These are phyloP conservation scores for Cepphus grylle DNA, from an alignment of 2,113 vertebrate genomes.

Conservation along the genomic window DNA sequence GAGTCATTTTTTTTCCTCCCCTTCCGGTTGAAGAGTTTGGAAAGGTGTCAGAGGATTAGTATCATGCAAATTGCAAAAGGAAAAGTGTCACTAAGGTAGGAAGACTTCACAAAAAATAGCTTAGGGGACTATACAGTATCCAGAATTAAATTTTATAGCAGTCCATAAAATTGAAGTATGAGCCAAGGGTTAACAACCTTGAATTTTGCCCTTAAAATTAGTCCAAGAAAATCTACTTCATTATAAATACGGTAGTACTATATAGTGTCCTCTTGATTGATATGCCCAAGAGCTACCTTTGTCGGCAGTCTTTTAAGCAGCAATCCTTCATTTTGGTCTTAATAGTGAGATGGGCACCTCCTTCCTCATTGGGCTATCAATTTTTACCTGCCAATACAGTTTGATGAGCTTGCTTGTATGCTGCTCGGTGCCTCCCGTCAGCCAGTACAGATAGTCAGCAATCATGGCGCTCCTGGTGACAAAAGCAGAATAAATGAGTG, in stretches of 20 bases:
- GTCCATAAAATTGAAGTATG: conserved; percentile 71
- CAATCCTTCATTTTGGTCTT: conserved; percentile 80
- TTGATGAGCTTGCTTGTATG: conserved; percentile 83
- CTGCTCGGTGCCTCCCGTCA: conserved; percentile 66
- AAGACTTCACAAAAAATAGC: conserved; percentile 53
- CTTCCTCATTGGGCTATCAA: conserved; percentile 62
- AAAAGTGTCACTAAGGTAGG: conserved; percentile 10
- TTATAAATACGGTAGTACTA: conserved; percentile 69
- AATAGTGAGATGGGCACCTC: conserved; percentile 66
- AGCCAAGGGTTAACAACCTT: conserved; percentile 71
- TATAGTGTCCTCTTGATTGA: conserved; percentile 75
- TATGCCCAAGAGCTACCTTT: conserved; percentile 76
- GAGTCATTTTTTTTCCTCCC: conserved; percentile 6
- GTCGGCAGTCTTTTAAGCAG: conserved; percentile 80
- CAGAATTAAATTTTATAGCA: conserved; percentile 64
- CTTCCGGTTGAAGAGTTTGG: conserved; percentile 36
- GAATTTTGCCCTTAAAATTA: conserved; percentile 73
- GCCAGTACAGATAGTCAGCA: conserved; percentile 85
- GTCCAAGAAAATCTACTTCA: conserved; percentile 69
- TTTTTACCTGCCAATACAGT: conserved; percentile 88
- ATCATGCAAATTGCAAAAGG: conserved; percentile 24
- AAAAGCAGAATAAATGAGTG: conserved; percentile 66
- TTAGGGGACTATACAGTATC: conserved; percentile 40
- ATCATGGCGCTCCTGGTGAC: conserved; percentile 78
- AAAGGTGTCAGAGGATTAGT: conserved; percentile 45